phyloP scores from a whole-genome alignment of 2,113 vertebrate species.

The Pachypanchax playfairii region DNA sequence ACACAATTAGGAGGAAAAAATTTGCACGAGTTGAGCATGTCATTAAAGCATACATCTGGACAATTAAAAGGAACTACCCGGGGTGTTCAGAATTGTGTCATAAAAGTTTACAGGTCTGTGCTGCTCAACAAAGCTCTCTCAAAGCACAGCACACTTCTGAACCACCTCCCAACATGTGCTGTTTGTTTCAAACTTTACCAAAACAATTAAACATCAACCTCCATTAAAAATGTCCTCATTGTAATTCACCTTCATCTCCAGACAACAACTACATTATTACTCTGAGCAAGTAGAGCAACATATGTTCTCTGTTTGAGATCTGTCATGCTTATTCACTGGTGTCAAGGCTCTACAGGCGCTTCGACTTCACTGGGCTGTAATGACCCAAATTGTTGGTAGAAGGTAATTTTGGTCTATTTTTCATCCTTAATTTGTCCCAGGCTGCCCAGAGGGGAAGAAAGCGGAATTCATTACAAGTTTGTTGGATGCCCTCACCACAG shows the following conservation, averaged over 20 bases:
- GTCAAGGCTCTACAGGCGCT: slow-evolving; percentile 29
- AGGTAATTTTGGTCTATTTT: slow-evolving; percentile 45
- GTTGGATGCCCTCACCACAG: slow-evolving; percentile 95
- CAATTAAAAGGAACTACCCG: slow-evolving; percentile 75
- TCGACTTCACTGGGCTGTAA: slow-evolving; percentile 37
- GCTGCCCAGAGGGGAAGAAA: slow-evolving; percentile 97
- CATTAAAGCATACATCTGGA: slow-evolving; percentile 78
- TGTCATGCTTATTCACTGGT: slow-evolving; percentile 29
- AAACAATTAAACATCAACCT: slow-evolving; percentile 29
- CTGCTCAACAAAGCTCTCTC: slow-evolving; percentile 59
- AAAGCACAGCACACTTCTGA: slow-evolving; percentile 53
- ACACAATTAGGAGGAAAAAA: slow-evolving; percentile 76
- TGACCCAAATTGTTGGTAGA: slow-evolving; percentile 52
- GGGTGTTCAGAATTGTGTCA: slow-evolving; percentile 74
- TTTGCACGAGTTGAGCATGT: slow-evolving; percentile 61
- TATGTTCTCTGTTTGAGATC: slow-evolving; percentile 16
- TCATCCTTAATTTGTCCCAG: slow-evolving; percentile 77
- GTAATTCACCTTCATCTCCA: slow-evolving; percentile 11
- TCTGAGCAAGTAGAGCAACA: slow-evolving; percentile 14
- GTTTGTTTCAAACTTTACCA: slow-evolving; percentile 30
- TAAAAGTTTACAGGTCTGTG: slow-evolving; percentile 79
- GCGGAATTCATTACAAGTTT: slow-evolving; percentile 97
- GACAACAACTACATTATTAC: not conserved
- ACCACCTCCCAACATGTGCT: slow-evolving; percentile 45
- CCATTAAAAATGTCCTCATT: not conserved